Percentiles rank a stretch among this genome's conserved stretches.
phyloP scores from a whole-genome alignment of 2,113 vertebrate species.

The Mormoops blainvillei region DNA sequence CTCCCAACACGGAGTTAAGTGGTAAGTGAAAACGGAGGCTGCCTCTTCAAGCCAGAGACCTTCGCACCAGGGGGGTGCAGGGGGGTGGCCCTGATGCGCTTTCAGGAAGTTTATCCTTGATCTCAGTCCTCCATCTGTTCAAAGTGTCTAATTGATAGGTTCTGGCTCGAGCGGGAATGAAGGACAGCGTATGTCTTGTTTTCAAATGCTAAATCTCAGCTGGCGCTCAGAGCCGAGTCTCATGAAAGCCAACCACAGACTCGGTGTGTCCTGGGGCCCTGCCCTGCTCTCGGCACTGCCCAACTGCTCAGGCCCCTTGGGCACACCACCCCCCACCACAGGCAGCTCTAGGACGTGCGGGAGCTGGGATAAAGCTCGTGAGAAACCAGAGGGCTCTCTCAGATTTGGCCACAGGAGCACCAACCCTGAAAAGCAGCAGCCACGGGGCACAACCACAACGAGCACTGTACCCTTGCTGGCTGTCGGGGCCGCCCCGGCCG shows the following conservation, averaged over 20 bases:
- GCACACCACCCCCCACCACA: fast-evolving
- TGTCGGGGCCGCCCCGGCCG: neutral
- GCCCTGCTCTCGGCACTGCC: neutral
- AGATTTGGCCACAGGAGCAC: fast-evolving
- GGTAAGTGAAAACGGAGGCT: fast-evolving
- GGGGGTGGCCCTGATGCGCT: neutral
- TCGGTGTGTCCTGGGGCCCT: fast-evolving
- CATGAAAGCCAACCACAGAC: neutral
- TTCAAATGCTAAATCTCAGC: neutral
- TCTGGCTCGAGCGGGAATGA: neutral
- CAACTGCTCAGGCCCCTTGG: neutral
- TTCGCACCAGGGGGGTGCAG: neutral
- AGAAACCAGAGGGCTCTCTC: neutral
- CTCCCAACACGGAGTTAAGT: fast-evolving
- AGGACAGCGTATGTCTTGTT: neutral
- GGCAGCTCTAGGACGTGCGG: neutral
- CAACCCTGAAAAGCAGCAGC: neutral
- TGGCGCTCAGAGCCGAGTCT: neutral
- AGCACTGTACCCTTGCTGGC: conserved; percentile 62
- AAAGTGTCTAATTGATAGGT: fast-evolving
- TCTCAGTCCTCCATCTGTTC: fast-evolving
- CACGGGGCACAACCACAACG: fast-evolving
- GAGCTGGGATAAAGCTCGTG: neutral
- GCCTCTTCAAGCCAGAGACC: neutral
- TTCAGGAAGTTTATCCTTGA: neutral